A percentile compares a stretch with the other conserved stretches of the same genome.
Conservation (phyloP, 2,888 invertebrate genomes). For the Agonum fuliginosum region DNA sequence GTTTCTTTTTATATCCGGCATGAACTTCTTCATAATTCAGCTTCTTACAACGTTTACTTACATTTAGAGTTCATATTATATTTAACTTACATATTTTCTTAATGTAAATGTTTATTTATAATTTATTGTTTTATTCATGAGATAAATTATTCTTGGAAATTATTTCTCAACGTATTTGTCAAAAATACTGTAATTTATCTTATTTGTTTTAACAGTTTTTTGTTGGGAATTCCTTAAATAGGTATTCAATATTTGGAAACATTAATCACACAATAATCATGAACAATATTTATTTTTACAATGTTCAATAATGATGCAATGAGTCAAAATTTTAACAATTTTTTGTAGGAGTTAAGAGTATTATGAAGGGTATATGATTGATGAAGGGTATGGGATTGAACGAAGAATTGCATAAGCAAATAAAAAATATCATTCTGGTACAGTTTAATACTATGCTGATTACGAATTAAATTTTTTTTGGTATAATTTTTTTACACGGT, state of each 20-base stretch:
- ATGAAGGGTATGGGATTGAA: too few relatives aligned
- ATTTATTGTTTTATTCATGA: neutral
- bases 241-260: conserved; percentile 19
- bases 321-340: neutral
- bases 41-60: neutral
- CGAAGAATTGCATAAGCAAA: too few relatives aligned
- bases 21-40: conserved; percentile 17
- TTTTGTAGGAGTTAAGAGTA: too few relatives aligned
- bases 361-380: too few relatives aligned
- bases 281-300: conserved; percentile 16
- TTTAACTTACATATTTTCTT: neutral
- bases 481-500: too few relatives aligned
- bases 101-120: neutral
- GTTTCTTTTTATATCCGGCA: conserved; percentile 2
- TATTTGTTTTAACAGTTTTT: neutral
- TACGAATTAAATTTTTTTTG: too few relatives aligned
- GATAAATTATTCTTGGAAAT: too few relatives aligned
- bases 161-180: neutral
- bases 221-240: conserved; percentile 3
- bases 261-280: conserved; percentile 28
- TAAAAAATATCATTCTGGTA: too few relatives aligned
- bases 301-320: neutral
- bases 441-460: too few relatives aligned
- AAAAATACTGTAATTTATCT: neutral
- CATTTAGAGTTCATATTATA: neutral